Evolutionary conservation across 1,140 invertebrate species (phyloP), one percentile per base, ranked within the genome.

Genomic region (Penaeus japonicus): DNA sequence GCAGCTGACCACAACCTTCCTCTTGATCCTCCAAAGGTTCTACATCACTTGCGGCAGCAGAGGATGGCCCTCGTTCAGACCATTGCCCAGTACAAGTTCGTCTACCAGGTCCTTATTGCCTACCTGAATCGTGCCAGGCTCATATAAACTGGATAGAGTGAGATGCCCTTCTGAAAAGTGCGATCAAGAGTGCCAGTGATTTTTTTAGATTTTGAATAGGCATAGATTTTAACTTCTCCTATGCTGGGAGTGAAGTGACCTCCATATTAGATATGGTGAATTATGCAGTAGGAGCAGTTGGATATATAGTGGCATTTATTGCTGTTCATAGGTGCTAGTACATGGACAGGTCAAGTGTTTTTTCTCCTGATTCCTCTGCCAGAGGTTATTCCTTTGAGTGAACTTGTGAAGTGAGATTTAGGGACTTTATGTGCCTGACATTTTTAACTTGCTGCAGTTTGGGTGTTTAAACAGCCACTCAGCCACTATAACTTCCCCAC

Each of bases 51-150:
- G 30, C 94, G 97, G 70, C 95, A 96, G 91, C 97, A 98, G 92
- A 93, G 97, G 82, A 97, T 97, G 92, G 94, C 95, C 90, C 96
- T 97, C 92, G 95, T 98, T 77, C 96, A 97, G 93, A 97, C 96
- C 65, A 94, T 97, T 73, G 95, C 96, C 78, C 97, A 98, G 92
- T 98, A 98, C 93, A 95, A 95, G 91, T 97, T 98, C 92, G 95
- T 98, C n/a, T 96, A 98, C 92, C 95, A 95, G 91, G 93, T 97
- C 54, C 93, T 98, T 24, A 95, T 97, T 79, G 95, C 96, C 90
- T 97, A 98, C 92, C 92, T 98, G 62, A 96, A 96, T 91, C 96
- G 96, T 90, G 97, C 96, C 54, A 92, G 97, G 85, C 95, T 98
- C 70, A 98, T 98, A 90, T 98, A 92, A 7, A 18, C 70, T 32